Evolutionary conservation across 2,113 vertebrate genomes (phyloP), one percentile per base, ranked within the genome.

Genomic region (Alaudala cheleensis): DNA sequence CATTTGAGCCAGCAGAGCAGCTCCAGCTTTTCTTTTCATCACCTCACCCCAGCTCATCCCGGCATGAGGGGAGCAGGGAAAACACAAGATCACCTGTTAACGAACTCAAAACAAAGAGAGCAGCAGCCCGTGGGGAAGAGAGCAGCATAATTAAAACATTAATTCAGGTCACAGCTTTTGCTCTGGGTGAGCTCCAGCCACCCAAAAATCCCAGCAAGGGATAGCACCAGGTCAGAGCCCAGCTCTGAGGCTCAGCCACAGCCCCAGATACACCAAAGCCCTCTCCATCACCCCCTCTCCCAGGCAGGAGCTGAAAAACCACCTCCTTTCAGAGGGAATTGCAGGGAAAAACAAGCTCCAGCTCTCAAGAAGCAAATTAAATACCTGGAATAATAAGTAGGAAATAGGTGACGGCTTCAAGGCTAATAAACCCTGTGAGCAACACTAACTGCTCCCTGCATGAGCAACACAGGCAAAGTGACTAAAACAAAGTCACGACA

Each of bases 121-220:
- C 56, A 73, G 47, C 56, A 72, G 92, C 91, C 96, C 90, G 56
- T 4, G 93, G 96, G 96, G 88, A 92, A 93, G 60, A 94, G 83
- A 76, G 62, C 14, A 9, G 50, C 78, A 81, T 97, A 98, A 98
- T 98, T 88, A 97, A 97, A 96, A 39, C 97, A 97, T 97, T 97
- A 95, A 97, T 97, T 97, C 96, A 96, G 53, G 31, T 78, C 71
- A 81, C 67, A 83, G 83, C 73, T 91, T 94, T 88, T 42, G 67
- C 92, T 95, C 40, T 2, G 6, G 95, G 93, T 14, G 1, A 83
- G 84, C 42, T 73, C 42, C 5, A 60, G 74, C 40, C 51, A 16
- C 62, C 83, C 81, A 73, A 94, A 92, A 95, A 88, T 71, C 76
- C 37, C 31, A 47, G 7, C 15, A 22, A 33, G 62, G 82, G 88